Evolutionary conservation across 2,888 invertebrate genomes (phyloP), one percentile per base, ranked within the genome.

Genomic region (Anthophora plumipes): DNA sequence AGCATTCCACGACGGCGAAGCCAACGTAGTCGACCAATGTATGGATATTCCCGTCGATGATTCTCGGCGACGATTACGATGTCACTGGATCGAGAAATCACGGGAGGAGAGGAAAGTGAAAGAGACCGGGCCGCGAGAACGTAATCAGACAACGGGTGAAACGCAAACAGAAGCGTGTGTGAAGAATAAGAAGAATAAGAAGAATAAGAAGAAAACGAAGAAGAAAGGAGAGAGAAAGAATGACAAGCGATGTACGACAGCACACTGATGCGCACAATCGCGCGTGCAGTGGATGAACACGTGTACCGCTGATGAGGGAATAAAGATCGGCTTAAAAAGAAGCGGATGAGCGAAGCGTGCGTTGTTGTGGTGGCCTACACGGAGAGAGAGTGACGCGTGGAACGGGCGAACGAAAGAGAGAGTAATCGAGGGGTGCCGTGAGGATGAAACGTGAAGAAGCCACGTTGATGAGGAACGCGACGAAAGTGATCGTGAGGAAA

Each of bases 321-420:
- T 60, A 67, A 57, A 57, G 80, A 59, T 71, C 71, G 71, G 61
- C 71, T 80, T 57, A 55, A 73, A 80, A 69, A 74, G 73, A 79
- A 52, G 72, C 72, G 61, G 72, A 59, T 50, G 80, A 67, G 52
- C 69, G 80, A 46, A 59, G 73, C 80, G 77, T 72, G 83, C 70
- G 73, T 76, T 70, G 75, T 50, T 60, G 55, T n/a, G 25, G 31
- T 25, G 68, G 48, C 41, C 54, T 54, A 69, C 63, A 20, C 9
- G 46, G 20, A 20, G 46, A 67, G 74, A 72, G 64, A 57, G 77
- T 70, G 75, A 76, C 68, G 69, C 76, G 85, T 70, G 78, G 82
- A 84, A 87, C 86, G 80, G 76, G 80, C 72, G 78, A 86, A 86
- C 77, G 86, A 86, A 86, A 86, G 87, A 86, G 86, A 86, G 86